Evolutionary conservation across 2,888 invertebrate genomes (phyloP).

Genomic region (Lymantria dispar): DNA sequence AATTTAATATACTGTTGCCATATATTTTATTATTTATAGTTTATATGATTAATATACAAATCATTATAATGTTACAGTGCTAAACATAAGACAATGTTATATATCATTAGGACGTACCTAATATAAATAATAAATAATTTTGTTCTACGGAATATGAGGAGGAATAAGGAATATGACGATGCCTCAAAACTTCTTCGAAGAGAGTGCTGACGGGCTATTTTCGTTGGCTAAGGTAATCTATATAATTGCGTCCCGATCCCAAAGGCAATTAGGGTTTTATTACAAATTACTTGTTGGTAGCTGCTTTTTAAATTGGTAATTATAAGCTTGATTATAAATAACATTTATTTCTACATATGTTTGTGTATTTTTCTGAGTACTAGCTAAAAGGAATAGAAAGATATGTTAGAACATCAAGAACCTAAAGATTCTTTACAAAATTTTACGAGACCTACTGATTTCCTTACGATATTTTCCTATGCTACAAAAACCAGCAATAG

Average conservation of each 20-base stretch:
- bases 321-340: no score
- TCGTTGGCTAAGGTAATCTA: constrained; percentile 10
- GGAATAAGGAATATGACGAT: constrained; percentile 20
- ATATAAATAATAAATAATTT: no score
- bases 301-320: constrained; percentile 10
- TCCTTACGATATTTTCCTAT: no score
- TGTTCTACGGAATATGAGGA: neutral
- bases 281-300: constrained; percentile 12
- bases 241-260: constrained; percentile 27
- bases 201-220: constrained; percentile 9
- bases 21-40: neutral
- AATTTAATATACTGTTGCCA: neutral
- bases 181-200: constrained; percentile 23
- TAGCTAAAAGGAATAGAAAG: no score
- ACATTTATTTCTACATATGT: no score
- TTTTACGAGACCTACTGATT: no score
- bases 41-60: constrained; percentile 8
- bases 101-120: no score
- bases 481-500: no score
- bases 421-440: no score
- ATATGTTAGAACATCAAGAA: no score
- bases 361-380: no score
- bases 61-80: neutral
- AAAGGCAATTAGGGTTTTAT: constrained; percentile 31
- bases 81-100: no score